A percentile compares a stretch with the other conserved stretches of the same genome.
phyloP scores from a whole-genome alignment of 2,113 vertebrate species.

The Chascanopsetta lugubris region DNA sequence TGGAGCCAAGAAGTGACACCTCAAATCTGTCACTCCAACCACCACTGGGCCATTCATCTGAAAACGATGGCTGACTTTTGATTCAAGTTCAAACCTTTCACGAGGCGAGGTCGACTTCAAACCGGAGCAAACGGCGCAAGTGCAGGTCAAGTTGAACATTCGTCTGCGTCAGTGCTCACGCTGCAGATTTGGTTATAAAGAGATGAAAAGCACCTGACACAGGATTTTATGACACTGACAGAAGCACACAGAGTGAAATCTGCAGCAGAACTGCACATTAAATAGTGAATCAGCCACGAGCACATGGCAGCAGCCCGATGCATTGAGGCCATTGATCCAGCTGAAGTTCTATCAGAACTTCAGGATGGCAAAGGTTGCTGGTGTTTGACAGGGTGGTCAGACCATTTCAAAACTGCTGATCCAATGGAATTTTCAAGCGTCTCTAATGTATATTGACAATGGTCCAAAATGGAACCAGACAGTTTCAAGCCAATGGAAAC shows the following conservation, averaged over 20 bases:
- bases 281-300: too few species aligned
- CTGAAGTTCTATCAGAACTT: too few species aligned
- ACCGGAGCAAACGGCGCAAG: slow-evolving; percentile 7
- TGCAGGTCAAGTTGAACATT: slow-evolving; percentile 46
- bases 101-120: slow-evolving; percentile 22
- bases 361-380: too few species aligned
- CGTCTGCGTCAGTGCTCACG: slow-evolving; percentile 29
- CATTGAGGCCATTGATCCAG: too few species aligned
- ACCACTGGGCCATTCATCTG: neutral
- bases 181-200: slow-evolving; percentile 42
- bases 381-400: too few species aligned
- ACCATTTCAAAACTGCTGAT: too few species aligned
- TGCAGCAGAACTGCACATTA: too few species aligned
- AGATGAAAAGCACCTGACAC: slow-evolving; percentile 52
- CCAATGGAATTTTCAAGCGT: too few species aligned
- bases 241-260: neutral
- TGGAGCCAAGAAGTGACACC: slow-evolving; percentile 41
- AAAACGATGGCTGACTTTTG: slow-evolving; percentile 56
- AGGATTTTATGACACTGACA: slow-evolving; percentile 35
- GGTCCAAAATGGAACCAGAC: too few species aligned
- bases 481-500: too few species aligned
- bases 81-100: slow-evolving; percentile 64
- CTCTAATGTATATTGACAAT: too few species aligned
- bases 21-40: slow-evolving; percentile 7
- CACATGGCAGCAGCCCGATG: too few species aligned